phyloP scores from a whole-genome alignment of 2,113 vertebrate species.

The Psephotus haematonotus region DNA sequence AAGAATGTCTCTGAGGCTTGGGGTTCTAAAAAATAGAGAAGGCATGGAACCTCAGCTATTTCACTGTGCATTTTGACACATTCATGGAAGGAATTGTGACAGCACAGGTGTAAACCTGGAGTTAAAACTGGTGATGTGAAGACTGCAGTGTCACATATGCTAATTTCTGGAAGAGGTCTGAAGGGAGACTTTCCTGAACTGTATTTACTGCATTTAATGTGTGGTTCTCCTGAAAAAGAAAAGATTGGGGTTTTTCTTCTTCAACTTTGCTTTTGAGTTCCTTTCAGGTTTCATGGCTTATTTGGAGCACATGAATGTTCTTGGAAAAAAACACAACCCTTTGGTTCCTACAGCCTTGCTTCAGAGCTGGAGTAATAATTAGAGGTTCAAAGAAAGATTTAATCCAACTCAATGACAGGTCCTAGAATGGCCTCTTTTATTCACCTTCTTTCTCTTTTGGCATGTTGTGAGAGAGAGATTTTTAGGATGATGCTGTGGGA shows the following conservation, averaged over 20 bases:
- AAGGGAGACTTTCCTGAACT: not conserved
- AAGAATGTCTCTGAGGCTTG: slow-evolving; percentile 4
- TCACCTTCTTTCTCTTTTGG: not conserved
- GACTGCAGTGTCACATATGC: not conserved
- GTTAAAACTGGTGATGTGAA: slow-evolving; percentile 38
- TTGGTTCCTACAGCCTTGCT: not conserved
- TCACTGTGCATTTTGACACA: slow-evolving; percentile 9
- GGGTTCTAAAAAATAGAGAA: slow-evolving; percentile 43
- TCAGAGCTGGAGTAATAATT: not conserved
- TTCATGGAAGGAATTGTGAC: slow-evolving; percentile 23
- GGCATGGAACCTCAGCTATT: not conserved
- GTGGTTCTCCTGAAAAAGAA: not conserved
- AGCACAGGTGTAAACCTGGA: slow-evolving; percentile 18
- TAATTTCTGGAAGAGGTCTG: slow-evolving; percentile 31
- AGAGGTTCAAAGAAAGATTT: not conserved
- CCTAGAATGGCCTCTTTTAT: not conserved
- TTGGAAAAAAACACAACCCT: not conserved
- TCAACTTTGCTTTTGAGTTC: not conserved
- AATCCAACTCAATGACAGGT: not conserved
- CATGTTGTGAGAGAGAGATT: not conserved
- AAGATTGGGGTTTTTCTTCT: not conserved
- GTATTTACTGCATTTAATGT: not conserved
- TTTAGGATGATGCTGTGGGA: not conserved
- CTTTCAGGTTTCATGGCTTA: not conserved
- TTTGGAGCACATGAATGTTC: not conserved